Conservation (phyloP, 2,113 vertebrate genomes). For the Murina feae region DNA sequence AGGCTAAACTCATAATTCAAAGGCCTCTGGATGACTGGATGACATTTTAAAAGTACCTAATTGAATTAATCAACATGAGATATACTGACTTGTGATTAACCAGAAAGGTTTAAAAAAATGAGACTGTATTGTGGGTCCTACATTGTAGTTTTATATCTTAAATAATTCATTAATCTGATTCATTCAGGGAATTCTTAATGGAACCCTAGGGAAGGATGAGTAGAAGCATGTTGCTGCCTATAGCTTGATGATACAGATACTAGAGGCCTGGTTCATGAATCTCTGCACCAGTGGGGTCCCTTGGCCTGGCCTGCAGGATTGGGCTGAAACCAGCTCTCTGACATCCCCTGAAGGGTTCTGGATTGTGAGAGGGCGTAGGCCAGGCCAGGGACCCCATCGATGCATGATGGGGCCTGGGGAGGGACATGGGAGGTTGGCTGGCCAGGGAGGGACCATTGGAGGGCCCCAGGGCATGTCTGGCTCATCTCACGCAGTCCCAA, state of each 20-base stretch:
- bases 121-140: not conserved
- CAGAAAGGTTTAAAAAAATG: not conserved
- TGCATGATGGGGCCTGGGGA: too few species aligned
- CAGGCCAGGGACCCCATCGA: too few species aligned
- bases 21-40: not conserved
- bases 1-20: not conserved
- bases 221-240: not conserved
- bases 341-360: too few species aligned
- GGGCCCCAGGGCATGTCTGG: too few species aligned
- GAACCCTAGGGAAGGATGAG: not conserved
- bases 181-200: not conserved
- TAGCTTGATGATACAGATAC: not conserved
- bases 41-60: slow-evolving; percentile 3
- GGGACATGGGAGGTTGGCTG: too few species aligned
- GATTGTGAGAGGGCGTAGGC: too few species aligned
- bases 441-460: too few species aligned
- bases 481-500: too few species aligned
- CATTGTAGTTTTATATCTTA: not conserved
- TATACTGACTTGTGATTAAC: not conserved
- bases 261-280: too few species aligned
- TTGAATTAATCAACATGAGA: not conserved
- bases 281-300: too few species aligned
- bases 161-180: not conserved
- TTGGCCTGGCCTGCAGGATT: too few species aligned
- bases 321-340: too few species aligned